phyloP scores from a whole-genome alignment of 2,797 vertebrate species.

The Oceanodroma leucorhoa region DNA sequence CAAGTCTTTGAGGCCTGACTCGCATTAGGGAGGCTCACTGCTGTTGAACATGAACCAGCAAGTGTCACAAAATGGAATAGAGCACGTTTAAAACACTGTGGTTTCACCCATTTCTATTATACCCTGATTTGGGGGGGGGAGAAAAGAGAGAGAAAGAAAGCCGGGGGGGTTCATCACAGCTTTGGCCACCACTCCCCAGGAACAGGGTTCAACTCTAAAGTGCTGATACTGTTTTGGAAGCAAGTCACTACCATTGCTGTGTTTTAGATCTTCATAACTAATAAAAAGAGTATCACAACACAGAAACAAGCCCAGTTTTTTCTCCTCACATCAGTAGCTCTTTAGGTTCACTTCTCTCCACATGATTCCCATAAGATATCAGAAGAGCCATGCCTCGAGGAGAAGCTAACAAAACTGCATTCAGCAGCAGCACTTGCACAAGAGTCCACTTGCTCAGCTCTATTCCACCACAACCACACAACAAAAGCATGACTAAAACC shows the following conservation, averaged over 20 bases:
- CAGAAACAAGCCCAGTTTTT: background rate
- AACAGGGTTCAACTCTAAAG: background rate
- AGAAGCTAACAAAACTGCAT: background rate
- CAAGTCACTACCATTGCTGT: background rate
- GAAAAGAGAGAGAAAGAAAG: accelerated
- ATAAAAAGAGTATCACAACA: background rate
- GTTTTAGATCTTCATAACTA: background rate
- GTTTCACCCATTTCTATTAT: background rate
- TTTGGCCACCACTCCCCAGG: background rate
- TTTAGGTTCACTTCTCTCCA: background rate
- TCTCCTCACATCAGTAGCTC: background rate
- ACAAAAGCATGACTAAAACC: background rate
- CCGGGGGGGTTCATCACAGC: background rate
- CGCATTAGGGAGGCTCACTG: background rate
- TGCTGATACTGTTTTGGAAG: background rate
- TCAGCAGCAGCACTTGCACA: background rate
- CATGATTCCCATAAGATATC: background rate
- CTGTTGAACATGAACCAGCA: background rate
- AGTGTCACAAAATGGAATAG: background rate
- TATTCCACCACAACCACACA: background rate
- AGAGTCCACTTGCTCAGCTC: background rate
- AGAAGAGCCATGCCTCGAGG: background rate
- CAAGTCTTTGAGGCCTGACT: background rate
- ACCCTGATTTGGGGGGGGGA: background rate
- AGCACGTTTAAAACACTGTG: background rate